Evolutionary conservation across 2,888 invertebrate genomes (phyloP), one percentile per base, ranked within the genome.

Genomic region (Ectropis crepuscularia): DNA sequence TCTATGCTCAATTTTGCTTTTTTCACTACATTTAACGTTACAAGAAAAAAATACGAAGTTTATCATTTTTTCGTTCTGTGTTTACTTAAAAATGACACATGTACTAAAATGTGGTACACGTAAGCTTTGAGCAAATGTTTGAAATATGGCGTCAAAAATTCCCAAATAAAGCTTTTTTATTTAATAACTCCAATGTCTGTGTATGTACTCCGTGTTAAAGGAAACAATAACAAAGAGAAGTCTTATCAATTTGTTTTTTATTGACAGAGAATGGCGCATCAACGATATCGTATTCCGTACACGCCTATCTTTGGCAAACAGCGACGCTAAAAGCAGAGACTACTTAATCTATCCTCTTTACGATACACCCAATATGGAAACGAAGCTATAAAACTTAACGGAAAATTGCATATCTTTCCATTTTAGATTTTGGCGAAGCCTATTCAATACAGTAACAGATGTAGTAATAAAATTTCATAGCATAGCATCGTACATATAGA

Each of bases 361-460:
- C 48, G 55, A 55, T 41, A 36, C 47, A 51, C 41, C 46, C 10
- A 39, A 45, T 41, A 54, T 63, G 58, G 41, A 54, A 63, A 63
- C 54, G 39, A 53, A 46, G 53, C 53, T 12, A 49, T 58, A 63
- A 53, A 63, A 63, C 48, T 53, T 53, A 53, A 53, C 53, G 45
- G 53, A 45, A 53, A 45, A 45, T 50, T 62, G 53, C 42, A 62
- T 39, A 46, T 48, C 48, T 53, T 39, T 39, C 41, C 11, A 39
- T 11, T 58, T 58, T 49, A 28, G 36, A 57, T 50, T 55, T 43
- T 36, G 11, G 45, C 45, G 5, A 10, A 46, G 51, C 11, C 48
- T 46, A 38, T 16, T 11, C 48, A 48, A 54, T 51, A 41, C 28
- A n/a, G 37, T 51, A 38, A 58, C 50, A 58, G 7, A 6, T 11